Evolutionary conservation across 2,113 vertebrate species (phyloP).

Genomic region (Nannobrachium achirus): DNA sequence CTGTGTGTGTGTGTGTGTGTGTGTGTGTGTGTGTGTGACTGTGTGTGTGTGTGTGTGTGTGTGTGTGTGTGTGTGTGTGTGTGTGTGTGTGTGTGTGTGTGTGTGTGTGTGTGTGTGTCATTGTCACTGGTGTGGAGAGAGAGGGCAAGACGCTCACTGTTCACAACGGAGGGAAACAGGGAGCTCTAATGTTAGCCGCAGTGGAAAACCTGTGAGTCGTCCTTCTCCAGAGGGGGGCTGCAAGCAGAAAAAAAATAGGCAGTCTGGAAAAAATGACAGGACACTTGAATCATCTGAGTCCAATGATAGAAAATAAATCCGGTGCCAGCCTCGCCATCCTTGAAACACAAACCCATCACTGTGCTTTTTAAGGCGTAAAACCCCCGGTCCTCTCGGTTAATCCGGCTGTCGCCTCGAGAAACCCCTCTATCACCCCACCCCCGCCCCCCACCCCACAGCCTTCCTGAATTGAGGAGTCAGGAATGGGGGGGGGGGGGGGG

Average conservation of each 20-base stretch:
- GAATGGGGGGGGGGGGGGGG: constrained; percentile 24
- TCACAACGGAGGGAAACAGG: constrained; percentile 47
- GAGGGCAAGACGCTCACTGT: constrained; percentile 42
- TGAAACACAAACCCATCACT: constrained; percentile 62
- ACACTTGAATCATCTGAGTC: constrained; percentile 75
- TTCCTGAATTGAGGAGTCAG: constrained; percentile 1
- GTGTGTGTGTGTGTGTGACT: constrained; percentile 6
- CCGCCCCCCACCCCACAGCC: no score
- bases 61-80: constrained; percentile 4
- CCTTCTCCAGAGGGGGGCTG: constrained; percentile 67
- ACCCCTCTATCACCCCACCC: no score
- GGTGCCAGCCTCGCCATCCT: constrained; percentile 56
- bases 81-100: constrained; percentile 11
- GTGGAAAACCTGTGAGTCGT: constrained; percentile 69
- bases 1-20: background rate
- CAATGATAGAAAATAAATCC: constrained; percentile 73
- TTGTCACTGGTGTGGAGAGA: constrained; percentile 49
- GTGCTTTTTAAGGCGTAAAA: constrained; percentile 38
- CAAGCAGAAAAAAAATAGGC: constrained; percentile 38
- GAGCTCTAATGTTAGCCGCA: constrained; percentile 67
- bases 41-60: background rate
- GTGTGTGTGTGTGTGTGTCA: constrained; percentile 27
- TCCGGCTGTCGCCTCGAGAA: constrained; percentile 22
- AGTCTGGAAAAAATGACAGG: constrained; percentile 80
- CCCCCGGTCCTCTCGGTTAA: constrained; percentile 34